Conservation (phyloP, 2,797 vertebrate genomes). For the Neosalanx taihuensis region DNA sequence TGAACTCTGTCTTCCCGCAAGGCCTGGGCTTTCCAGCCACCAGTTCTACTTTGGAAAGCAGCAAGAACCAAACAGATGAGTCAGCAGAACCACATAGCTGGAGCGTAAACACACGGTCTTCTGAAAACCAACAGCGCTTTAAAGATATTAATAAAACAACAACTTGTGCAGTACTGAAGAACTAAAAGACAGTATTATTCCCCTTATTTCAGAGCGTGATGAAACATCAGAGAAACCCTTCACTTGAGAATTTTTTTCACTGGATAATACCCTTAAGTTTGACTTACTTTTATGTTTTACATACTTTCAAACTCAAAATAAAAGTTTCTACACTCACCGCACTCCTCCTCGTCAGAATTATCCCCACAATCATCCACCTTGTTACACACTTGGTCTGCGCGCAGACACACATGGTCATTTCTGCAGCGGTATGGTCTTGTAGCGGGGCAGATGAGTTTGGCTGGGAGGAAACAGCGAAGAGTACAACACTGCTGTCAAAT, state of each 20-base stretch:
- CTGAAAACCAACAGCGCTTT: neutral
- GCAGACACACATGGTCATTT: constrained; percentile 91
- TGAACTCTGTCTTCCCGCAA: constrained; percentile 93
- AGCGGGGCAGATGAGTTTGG: constrained; percentile 87
- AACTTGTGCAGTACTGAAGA: neutral
- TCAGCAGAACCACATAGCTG: neutral
- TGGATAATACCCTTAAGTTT: neutral
- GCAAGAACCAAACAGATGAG: constrained; percentile 5
- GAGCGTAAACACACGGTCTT: neutral
- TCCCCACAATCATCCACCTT: constrained; percentile 93
- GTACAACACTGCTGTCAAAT: neutral
- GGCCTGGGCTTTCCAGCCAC: constrained; percentile 78
- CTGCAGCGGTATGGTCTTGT: constrained; percentile 88
- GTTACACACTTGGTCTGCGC: constrained; percentile 87
- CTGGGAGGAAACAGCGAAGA: constrained; percentile 62
- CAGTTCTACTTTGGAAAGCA: constrained; percentile 71
- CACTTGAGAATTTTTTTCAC: neutral
- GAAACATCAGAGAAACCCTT: neutral
- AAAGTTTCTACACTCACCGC: constrained; percentile 69
- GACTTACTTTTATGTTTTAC: neutral
- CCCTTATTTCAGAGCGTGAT: neutral
- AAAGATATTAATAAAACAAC: constrained; percentile 9
- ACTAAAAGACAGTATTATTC: neutral
- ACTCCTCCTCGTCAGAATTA: constrained; percentile 93
- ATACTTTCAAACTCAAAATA: neutral